These are phyloP conservation scores for Zenarchopterus dispar DNA, from an alignment of 2,797 vertebrate genomes.

Conservation along the genomic window DNA sequence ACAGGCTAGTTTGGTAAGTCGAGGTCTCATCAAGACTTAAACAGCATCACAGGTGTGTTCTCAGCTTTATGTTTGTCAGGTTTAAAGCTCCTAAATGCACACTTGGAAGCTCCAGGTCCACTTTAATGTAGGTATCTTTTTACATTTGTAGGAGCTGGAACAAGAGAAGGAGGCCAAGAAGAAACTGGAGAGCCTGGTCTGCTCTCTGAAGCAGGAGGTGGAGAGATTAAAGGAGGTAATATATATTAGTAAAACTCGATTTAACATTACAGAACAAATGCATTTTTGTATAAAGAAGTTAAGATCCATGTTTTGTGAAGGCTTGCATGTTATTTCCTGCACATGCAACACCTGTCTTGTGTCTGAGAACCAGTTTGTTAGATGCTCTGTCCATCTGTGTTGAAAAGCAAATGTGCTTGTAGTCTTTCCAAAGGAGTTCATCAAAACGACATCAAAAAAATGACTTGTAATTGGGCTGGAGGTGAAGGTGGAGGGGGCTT, in stretches of 20 bases:
- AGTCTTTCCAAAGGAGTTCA: too few species aligned
- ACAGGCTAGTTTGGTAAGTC: constrained; percentile 66
- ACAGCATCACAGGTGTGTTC: not conserved
- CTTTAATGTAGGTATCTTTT: constrained; percentile 18
- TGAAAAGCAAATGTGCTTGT: too few species aligned
- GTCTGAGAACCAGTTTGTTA: too few species aligned
- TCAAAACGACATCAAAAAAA: too few species aligned
- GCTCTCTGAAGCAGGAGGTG: constrained; percentile 75
- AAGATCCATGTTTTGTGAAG: too few species aligned
- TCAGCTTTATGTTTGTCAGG: not conserved
- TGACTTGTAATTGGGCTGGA: too few species aligned
- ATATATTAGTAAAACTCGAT: constrained; percentile 21
- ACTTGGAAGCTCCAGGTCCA: constrained; percentile 3
- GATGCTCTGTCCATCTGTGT: too few species aligned
- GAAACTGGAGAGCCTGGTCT: constrained; percentile 74
- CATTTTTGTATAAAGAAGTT: not conserved
- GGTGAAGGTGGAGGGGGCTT: too few species aligned
- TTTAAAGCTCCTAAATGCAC: not conserved
- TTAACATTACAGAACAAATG: constrained; percentile 15
- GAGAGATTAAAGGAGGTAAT: constrained; percentile 81
- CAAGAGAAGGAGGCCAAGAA: constrained; percentile 72
- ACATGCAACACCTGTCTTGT: too few species aligned
- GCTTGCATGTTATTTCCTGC: too few species aligned
- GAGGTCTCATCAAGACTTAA: not conserved
- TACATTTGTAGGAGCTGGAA: constrained; percentile 74